phyloP scores from a whole-genome alignment of 2,888 invertebrate species.

The Diogma glabrata region DNA sequence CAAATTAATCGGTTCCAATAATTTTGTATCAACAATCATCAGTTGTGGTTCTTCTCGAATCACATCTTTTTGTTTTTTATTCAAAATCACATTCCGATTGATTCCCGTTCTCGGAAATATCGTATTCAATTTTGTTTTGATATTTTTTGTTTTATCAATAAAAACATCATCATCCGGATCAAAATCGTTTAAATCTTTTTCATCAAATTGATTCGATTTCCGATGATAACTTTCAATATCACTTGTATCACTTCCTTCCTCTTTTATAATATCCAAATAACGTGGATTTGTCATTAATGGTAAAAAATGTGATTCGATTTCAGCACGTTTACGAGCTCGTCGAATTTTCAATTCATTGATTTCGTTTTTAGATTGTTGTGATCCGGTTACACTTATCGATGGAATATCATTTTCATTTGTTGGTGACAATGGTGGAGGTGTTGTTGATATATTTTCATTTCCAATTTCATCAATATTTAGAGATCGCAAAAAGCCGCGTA shows the following conservation, averaged over 20 bases:
- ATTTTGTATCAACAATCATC: conserved; percentile 48
- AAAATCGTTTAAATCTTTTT: conserved; percentile 17
- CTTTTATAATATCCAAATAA: conserved; percentile 64
- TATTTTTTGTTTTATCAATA: conserved; percentile 30
- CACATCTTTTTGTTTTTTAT: conserved; percentile 16
- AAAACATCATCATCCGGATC: conserved; percentile 43
- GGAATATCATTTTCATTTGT: not conserved
- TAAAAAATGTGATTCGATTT: conserved; percentile 44
- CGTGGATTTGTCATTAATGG: conserved; percentile 49
- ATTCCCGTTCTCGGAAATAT: conserved; percentile 34
- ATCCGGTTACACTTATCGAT: not conserved
- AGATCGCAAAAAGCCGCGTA: conserved; percentile 44
- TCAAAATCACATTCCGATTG: conserved; percentile 30
- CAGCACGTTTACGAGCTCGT: conserved; percentile 42
- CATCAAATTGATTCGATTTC: conserved; percentile 6
- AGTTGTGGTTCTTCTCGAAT: conserved; percentile 35
- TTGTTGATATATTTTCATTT: not conserved
- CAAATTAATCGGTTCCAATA: conserved; percentile 39
- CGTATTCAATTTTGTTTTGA: conserved; percentile 32
- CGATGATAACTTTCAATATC: conserved; percentile 42
- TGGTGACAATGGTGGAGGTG: not conserved
- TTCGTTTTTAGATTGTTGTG: conserved; percentile 27
- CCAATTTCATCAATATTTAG: conserved; percentile 39
- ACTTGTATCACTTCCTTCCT: conserved; percentile 60
- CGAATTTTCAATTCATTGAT: conserved; percentile 31